A percentile compares a stretch with the other conserved stretches of the same genome.
These are phyloP conservation scores for Drosophila mayaguana DNA, from an alignment of 2,888 invertebrate genomes.

Conservation along the genomic window DNA sequence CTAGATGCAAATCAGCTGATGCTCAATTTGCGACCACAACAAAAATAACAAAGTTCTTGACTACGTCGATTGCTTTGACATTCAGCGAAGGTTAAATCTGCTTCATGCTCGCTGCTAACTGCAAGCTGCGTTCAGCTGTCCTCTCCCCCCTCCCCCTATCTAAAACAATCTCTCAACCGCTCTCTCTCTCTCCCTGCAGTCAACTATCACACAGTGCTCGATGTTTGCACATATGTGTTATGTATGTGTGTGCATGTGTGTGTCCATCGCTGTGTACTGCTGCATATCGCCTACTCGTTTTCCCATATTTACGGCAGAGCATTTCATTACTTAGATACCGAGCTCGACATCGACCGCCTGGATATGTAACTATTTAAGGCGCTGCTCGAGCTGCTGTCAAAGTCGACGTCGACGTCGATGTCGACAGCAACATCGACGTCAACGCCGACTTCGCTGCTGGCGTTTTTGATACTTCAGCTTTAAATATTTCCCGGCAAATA, in stretches of 20 bases:
- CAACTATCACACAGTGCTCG: conserved; percentile 1
- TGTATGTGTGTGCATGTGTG: neutral
- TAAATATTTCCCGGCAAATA: conserved; percentile 2
- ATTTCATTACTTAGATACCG: conserved; percentile 14
- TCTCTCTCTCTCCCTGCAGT: neutral
- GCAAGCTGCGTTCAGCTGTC: conserved; percentile 8
- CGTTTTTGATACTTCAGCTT: conserved; percentile 31
- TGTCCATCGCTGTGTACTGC: neutral
- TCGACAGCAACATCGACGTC: conserved; percentile 3
- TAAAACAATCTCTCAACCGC: too few species aligned
- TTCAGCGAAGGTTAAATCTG: conserved; percentile 66
- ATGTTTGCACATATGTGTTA: conserved; percentile 5
- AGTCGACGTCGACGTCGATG: conserved; percentile 1
- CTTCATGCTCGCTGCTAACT: conserved; percentile 2
- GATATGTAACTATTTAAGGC: conserved; percentile 38
- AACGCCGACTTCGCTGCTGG: conserved; percentile 7
- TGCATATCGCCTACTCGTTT: conserved; percentile 9
- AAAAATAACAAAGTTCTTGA: conserved; percentile 12
- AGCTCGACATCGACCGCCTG: conserved; percentile 1
- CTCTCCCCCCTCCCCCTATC: neutral
- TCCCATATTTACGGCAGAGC: neutral
- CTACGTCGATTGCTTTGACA: conserved; percentile 59
- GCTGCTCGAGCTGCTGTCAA: neutral
- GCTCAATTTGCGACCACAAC: conserved; percentile 47
- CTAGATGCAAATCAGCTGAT: conserved; percentile 55